Evolutionary conservation across 2,888 invertebrate species (phyloP).

Genomic region (Andrena minutula): DNA sequence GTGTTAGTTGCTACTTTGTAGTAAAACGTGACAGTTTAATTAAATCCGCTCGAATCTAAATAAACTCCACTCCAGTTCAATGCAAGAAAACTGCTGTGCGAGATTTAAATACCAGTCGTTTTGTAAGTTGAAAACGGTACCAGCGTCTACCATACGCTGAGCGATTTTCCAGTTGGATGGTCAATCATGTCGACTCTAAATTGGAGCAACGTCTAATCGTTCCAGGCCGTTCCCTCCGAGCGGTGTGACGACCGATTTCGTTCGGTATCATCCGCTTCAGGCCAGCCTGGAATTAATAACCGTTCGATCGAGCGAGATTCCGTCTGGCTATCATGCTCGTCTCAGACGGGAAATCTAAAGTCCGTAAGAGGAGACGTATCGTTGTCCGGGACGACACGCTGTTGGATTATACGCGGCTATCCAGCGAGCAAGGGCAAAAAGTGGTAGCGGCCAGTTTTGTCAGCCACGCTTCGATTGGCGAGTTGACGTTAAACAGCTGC

Average conservation of each 20-base stretch:
- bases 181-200: conserved; percentile 10
- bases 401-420: conserved; percentile 51
- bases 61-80: not conserved
- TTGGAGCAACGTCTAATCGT: not conserved
- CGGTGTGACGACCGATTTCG: conserved; percentile 1
- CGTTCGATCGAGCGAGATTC: conserved; percentile 33
- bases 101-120: not conserved
- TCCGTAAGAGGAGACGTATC: conserved; percentile 50
- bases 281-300: conserved; percentile 53
- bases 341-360: conserved; percentile 49
- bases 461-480: conserved; percentile 64
- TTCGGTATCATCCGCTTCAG: not conserved
- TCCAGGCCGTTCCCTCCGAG: not conserved
- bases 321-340: conserved; percentile 11
- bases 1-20: not conserved
- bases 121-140: conserved; percentile 26
- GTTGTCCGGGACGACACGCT: conserved; percentile 21
- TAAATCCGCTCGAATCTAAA: not conserved
- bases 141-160: conserved; percentile 4
- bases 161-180: conserved; percentile 36
- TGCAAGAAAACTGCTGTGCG: not conserved
- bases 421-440: conserved; percentile 46
- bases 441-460: conserved; percentile 64
- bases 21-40: not conserved
- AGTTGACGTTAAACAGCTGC: conserved; percentile 60